Conservation (phyloP, 2,797 vertebrate genomes). For the Pachyuromys duprasi region DNA sequence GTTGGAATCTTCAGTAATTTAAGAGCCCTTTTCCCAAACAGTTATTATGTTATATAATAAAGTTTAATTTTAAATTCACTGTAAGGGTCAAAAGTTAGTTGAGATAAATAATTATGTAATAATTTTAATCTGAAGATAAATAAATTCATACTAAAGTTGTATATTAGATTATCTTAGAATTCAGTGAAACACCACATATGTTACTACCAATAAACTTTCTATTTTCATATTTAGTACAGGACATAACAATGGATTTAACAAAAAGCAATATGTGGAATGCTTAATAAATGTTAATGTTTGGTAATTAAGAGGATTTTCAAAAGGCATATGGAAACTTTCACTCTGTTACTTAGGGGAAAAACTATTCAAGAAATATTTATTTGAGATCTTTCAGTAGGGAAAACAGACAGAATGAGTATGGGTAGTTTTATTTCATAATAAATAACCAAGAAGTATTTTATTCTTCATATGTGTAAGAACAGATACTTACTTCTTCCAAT, state of each 20-base stretch:
- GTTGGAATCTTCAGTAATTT: constrained; percentile 63
- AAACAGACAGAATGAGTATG: neutral
- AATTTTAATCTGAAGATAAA: constrained; percentile 65
- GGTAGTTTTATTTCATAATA: neutral
- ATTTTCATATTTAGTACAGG: constrained; percentile 55
- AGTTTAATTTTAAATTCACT: constrained; percentile 68
- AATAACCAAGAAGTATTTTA: neutral
- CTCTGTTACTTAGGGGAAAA: neutral
- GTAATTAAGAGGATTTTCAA: constrained; percentile 31
- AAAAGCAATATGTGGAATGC: constrained; percentile 51
- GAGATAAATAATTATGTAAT: constrained; percentile 37
- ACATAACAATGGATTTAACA: constrained; percentile 33
- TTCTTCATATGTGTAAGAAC: constrained; percentile 15
- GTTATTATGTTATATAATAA: constrained; percentile 61
- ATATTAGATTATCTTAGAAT: constrained; percentile 28
- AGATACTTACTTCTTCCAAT: neutral
- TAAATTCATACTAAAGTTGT: constrained; percentile 27
- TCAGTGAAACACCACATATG: constrained; percentile 8
- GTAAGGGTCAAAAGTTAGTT: constrained; percentile 53
- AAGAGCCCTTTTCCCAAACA: constrained; percentile 62
- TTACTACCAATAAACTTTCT: constrained; percentile 52
- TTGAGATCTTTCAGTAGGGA: neutral
- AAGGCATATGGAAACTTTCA: constrained; percentile 27
- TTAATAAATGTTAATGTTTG: constrained; percentile 48
- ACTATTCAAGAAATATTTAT: neutral